Evolutionary conservation across 2,113 vertebrate genomes (phyloP).

Genomic region (Ardeotis arabs): DNA sequence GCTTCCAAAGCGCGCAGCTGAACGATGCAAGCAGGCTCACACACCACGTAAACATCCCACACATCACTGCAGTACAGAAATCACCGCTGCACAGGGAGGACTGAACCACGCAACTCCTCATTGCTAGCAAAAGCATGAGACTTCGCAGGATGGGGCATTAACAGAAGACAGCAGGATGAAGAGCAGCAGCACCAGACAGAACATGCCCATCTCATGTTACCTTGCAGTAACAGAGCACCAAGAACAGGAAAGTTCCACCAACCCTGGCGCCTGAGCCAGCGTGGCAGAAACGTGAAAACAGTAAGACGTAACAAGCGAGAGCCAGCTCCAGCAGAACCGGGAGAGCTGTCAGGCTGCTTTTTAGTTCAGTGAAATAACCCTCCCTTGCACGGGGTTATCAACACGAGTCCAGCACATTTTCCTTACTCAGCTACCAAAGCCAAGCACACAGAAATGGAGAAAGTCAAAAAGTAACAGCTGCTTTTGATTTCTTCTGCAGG

Average conservation of each 20-base stretch:
- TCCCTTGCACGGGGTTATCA: background rate
- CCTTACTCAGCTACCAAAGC: background rate
- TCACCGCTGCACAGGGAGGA: background rate
- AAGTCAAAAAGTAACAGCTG: background rate
- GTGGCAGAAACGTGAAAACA: too few species aligned
- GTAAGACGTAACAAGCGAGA: too few species aligned
- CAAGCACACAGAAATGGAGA: background rate
- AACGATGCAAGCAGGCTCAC: background rate
- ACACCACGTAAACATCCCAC: background rate
- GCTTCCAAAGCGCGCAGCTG: background rate
- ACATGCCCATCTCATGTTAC: background rate
- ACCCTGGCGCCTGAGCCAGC: background rate
- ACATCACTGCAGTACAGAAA: background rate
- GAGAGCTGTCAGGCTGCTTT: too few species aligned
- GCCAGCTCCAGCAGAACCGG: too few species aligned
- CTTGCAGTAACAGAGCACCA: background rate
- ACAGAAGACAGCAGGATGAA: background rate
- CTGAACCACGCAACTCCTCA: background rate
- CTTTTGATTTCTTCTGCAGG: background rate
- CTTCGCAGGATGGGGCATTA: background rate
- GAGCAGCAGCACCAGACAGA: background rate
- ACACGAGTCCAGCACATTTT: background rate
- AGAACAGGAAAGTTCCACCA: background rate
- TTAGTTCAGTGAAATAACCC: background rate
- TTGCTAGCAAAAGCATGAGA: background rate